Evolutionary conservation across 2,888 invertebrate species (phyloP).

Genomic region (Nephrotoma appendiculata): DNA sequence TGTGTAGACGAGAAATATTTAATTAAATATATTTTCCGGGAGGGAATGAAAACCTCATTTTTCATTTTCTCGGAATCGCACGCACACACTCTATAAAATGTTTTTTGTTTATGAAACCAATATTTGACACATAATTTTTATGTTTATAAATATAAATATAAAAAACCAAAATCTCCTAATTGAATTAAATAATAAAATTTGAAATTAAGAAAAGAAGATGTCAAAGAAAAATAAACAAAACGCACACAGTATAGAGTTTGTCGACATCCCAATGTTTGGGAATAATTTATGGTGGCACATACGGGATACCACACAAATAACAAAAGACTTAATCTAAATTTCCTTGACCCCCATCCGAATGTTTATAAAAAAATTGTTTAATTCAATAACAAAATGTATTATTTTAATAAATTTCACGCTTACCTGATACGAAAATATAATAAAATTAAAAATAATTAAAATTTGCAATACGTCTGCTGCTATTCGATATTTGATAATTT

Average conservation of each 20-base stretch:
- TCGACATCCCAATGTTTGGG: neutral
- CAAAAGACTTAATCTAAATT: neutral
- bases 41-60: neutral
- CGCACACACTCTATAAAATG: neutral
- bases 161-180: neutral
- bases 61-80: neutral
- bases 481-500: neutral
- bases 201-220: neutral
- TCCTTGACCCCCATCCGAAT: neutral
- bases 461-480: neutral
- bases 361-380: neutral
- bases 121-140: neutral
- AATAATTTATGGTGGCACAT: neutral
- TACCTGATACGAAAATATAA: neutral
- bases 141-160: neutral
- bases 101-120: neutral
- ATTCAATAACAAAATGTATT: neutral
- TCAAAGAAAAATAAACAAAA: neutral
- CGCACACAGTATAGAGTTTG: neutral
- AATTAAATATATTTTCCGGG: neutral
- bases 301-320: neutral
- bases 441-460: neutral
- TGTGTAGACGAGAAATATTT: neutral
- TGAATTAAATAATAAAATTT: neutral
- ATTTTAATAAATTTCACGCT: neutral